A percentile compares a stretch with the other conserved stretches of the same genome.
Conservation (phyloP, 2,888 invertebrate species). For the Callyntrura guangdongensis region DNA sequence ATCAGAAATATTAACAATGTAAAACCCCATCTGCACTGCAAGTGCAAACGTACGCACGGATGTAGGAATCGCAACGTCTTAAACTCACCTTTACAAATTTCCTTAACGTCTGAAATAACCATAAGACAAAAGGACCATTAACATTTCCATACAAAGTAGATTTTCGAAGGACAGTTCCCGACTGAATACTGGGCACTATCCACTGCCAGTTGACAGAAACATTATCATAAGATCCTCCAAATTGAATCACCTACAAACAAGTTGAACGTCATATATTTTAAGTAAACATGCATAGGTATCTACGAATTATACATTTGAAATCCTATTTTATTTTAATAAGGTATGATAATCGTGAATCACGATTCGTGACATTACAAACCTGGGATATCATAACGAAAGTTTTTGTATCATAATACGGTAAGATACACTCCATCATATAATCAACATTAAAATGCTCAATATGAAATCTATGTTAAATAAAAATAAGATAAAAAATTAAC, state of each 20-base stretch:
- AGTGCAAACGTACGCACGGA: too few relatives aligned
- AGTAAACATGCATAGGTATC: too few relatives aligned
- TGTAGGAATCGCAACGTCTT: too few relatives aligned
- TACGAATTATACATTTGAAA: too few relatives aligned
- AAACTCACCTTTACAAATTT: slow-evolving; percentile 71
- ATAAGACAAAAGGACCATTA: slow-evolving; percentile 81
- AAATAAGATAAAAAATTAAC: too few relatives aligned
- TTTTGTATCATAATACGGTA: slow-evolving; percentile 97
- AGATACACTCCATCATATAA: slow-evolving; percentile 91
- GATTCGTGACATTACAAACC: slow-evolving; percentile 87
- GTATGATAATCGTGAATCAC: neutral
- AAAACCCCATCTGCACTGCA: too few relatives aligned
- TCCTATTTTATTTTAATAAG: too few relatives aligned
- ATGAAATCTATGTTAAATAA: slow-evolving; percentile 89
- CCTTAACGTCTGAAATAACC: slow-evolving; percentile 82
- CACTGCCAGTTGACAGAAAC: slow-evolving; percentile 90
- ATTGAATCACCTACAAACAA: slow-evolving; percentile 78
- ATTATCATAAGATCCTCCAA: slow-evolving; percentile 73
- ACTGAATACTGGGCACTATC: slow-evolving; percentile 91
- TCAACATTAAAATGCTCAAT: slow-evolving; percentile 96
- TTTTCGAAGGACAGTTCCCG: slow-evolving; percentile 91
- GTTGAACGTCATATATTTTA: slow-evolving; percentile 16
- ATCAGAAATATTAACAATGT: slow-evolving; percentile 85
- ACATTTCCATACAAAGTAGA: slow-evolving; percentile 91
- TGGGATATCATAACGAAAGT: slow-evolving; percentile 94